Base-by-base conservation (phyloP, 2,888 invertebrate genomes). In the Pseudococcus longispinus region DNA sequence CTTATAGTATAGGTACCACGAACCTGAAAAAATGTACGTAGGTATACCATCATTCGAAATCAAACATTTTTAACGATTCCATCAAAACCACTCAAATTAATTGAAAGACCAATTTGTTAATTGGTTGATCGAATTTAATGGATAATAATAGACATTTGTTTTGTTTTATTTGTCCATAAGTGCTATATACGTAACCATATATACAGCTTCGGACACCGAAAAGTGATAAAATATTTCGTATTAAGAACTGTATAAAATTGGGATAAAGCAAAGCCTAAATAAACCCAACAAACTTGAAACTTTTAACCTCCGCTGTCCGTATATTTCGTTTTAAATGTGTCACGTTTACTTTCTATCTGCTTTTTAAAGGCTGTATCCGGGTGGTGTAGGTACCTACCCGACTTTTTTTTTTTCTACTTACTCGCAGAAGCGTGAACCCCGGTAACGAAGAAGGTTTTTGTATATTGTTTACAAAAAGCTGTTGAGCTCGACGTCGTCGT, bases 381-480 rank as follows among this genome's bases (percentile, higher is more conserved):
- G 8, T 37, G 8, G 37, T 37, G 37, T 37, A 60, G 11, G 20
- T 60, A 23, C 11, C 60, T 23, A 60, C 11, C 60, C 23, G 13
- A 13, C 23, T 60, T 51, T 60, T 60, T 60, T 60, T 11, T n/a
- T 6, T 9, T 37, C 4, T 55, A 23, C 60, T 23, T 13, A 13
- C 51, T 51, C n/a, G 60, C 15, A 23, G 23, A 60, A 60, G 60
- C 23, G 23, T 60, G 5, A 60, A 60, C 60, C 23, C 60, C 60
- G 8, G 60, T 60, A 23, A 60, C 60, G 60, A 60, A 60, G 23
- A 60, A 60, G 8, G 23, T 23, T 60, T 60, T 60, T 20, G 60
- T 60, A 60, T 60, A 60, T 60, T 60, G 60, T 60, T 60, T 60
- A 60, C 60, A 60, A 60, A 60, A 60, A 60, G 60, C 60, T 60